Evolutionary conservation across 2,888 invertebrate species (phyloP).

Genomic region (Hemicrepidius hirtus): DNA sequence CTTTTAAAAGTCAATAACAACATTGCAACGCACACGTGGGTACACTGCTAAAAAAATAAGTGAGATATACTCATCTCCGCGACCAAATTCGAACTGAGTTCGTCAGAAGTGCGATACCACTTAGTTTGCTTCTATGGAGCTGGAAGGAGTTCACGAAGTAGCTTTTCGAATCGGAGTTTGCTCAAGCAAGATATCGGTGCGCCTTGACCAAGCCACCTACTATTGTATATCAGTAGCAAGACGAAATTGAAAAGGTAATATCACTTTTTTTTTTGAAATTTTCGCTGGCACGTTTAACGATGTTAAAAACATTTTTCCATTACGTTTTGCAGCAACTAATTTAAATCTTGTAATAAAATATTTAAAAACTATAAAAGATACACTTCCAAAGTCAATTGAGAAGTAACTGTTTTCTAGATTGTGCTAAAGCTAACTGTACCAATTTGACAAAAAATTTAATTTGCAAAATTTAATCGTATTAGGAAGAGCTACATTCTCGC

Average conservation of each 20-base stretch:
- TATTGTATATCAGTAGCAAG: slow-evolving; percentile 38
- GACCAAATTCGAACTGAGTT: slow-evolving; percentile 44
- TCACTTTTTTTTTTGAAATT: not conserved
- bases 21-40: slow-evolving; percentile 41
- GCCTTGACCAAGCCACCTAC: slow-evolving; percentile 52
- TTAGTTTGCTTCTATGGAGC: slow-evolving; percentile 31
- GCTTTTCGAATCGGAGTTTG: slow-evolving; percentile 50
- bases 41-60: slow-evolving; percentile 25
- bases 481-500: no score
- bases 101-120: slow-evolving; percentile 30
- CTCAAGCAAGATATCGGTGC: slow-evolving; percentile 45
- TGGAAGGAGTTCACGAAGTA: slow-evolving; percentile 39
- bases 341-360: no score
- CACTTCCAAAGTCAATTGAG: no score
- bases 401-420: no score
- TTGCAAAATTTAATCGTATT: no score
- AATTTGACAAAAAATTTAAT: no score
- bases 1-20: slow-evolving; percentile 50
- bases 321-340: no score
- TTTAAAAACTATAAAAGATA: no score
- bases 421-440: no score
- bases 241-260: slow-evolving; percentile 5
- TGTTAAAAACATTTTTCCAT: no score
- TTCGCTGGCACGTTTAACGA: no score
- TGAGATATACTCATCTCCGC: slow-evolving; percentile 44